Conservation (phyloP, 2,888 invertebrate genomes). For the Tetrapedia diversipes region DNA sequence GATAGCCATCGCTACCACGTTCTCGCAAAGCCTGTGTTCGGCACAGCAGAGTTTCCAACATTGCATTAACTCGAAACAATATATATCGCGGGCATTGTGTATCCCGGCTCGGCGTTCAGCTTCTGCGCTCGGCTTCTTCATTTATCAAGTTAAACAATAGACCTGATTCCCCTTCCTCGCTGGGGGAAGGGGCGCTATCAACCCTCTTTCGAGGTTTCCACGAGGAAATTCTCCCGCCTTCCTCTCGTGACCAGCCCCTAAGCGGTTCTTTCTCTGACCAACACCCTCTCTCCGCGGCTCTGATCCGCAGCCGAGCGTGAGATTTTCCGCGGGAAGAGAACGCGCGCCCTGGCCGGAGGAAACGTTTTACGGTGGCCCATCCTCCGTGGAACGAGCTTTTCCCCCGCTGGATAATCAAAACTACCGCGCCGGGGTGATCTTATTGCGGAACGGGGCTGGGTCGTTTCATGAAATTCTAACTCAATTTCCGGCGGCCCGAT, state of each 20-base stretch:
- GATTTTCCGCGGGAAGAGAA: conserved; percentile 36
- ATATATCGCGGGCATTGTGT: conserved; percentile 72
- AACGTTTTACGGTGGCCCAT: conserved; percentile 38
- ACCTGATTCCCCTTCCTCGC: conserved; percentile 55
- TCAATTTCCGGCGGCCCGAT: conserved; percentile 30
- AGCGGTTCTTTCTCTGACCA: conserved; percentile 20
- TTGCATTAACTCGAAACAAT: conserved; percentile 73
- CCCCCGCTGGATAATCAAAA: conserved; percentile 49
- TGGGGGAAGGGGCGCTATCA: conserved; percentile 52
- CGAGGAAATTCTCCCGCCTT: conserved; percentile 59
- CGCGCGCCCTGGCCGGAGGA: conserved; percentile 1
- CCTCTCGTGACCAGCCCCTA: not conserved
- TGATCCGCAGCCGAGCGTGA: not conserved
- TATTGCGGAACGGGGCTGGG: conserved; percentile 17
- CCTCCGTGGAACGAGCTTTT: not conserved
- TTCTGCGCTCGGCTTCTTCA: conserved; percentile 74
- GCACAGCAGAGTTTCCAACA: conserved; percentile 63
- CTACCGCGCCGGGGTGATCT: conserved; percentile 26
- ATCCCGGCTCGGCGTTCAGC: conserved; percentile 66
- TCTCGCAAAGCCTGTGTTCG: conserved; percentile 23
- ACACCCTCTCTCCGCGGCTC: conserved; percentile 21
- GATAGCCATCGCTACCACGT: not conserved
- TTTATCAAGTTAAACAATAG: conserved; percentile 80
- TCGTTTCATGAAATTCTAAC: conserved; percentile 50
- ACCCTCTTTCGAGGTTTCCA: conserved; percentile 59